phyloP scores from a whole-genome alignment of 2,888 invertebrate species.

The Pterobdella sp. region DNA sequence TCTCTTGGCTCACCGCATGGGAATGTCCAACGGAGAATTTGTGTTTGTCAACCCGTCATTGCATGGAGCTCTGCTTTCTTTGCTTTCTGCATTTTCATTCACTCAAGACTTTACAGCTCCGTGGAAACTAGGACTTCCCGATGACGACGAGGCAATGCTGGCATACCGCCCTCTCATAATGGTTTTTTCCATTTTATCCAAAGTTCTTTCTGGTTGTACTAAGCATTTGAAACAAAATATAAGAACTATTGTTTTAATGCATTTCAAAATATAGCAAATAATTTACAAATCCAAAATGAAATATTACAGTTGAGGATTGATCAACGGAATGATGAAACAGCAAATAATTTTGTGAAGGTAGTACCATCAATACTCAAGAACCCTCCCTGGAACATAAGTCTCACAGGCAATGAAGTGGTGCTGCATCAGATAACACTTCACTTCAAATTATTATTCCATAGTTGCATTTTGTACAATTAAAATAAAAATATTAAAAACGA shows the following conservation, averaged over 20 bases:
- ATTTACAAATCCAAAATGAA: too few species aligned
- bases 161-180: conserved; percentile 29
- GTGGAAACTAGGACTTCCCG: background rate
- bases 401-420: too few species aligned
- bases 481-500: too few species aligned
- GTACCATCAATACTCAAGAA: background rate
- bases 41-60: conserved; percentile 34
- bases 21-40: conserved; percentile 36
- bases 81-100: background rate
- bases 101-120: background rate
- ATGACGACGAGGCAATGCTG: conserved; percentile 22
- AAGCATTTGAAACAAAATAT: too few species aligned
- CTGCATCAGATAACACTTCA: too few species aligned
- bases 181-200: conserved; percentile 11
- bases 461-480: too few species aligned
- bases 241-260: too few species aligned
- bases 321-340: background rate
- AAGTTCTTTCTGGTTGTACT: too few species aligned
- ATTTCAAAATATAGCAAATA: too few species aligned
- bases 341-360: background rate
- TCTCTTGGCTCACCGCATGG: conserved; percentile 28
- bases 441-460: too few species aligned
- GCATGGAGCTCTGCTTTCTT: conserved; percentile 27
- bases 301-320: background rate
- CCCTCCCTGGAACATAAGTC: background rate